phyloP scores from a whole-genome alignment of 2,113 vertebrate species.

The Rutilus rutilus region DNA sequence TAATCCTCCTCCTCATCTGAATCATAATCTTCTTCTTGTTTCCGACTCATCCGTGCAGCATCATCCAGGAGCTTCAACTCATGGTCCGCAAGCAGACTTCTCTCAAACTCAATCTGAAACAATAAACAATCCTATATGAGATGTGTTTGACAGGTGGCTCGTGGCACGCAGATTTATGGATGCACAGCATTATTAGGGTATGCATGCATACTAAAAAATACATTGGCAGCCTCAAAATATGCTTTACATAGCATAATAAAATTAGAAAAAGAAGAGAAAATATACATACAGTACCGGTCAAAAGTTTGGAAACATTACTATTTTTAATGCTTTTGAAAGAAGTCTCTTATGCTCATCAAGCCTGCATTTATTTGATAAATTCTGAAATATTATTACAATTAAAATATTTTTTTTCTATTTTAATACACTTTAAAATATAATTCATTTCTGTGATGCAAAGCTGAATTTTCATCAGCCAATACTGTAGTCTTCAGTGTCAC shows the following conservation, averaged over 20 bases:
- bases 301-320: no score
- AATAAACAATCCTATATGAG: background rate
- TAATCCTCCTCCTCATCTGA: slow-evolving; percentile 77
- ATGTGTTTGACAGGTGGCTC: background rate
- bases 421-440: no score
- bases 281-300: background rate
- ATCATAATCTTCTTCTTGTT: slow-evolving; percentile 73
- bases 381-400: no score
- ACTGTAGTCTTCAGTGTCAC: no score
- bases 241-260: background rate
- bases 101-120: slow-evolving; percentile 87
- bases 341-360: no score
- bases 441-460: no score
- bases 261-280: background rate
- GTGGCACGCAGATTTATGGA: background rate
- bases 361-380: no score
- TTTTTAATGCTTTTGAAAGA: no score
- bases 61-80: slow-evolving; percentile 86
- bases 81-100: slow-evolving; percentile 87
- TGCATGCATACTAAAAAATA: background rate
- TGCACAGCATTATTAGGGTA: background rate
- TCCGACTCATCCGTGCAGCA: slow-evolving; percentile 74
- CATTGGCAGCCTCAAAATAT: background rate
- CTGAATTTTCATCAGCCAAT: no score
- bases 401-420: no score